These are phyloP conservation scores for Diplolepis rosae DNA, from an alignment of 2,888 invertebrate species.

Conservation along the genomic window DNA sequence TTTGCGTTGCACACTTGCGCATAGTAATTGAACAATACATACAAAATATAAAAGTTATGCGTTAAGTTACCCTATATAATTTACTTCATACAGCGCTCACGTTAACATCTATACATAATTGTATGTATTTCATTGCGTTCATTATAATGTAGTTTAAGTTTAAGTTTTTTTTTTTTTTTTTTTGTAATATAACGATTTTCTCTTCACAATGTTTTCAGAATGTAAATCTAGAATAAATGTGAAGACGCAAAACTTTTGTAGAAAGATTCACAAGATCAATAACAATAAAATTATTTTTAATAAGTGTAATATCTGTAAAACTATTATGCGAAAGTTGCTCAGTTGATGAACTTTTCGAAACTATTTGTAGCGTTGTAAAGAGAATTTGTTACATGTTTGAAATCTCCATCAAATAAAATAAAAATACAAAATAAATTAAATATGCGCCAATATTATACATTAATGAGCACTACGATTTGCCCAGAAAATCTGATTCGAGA, in stretches of 20 bases:
- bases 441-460: not conserved
- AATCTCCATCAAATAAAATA: not conserved
- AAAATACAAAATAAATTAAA: not conserved
- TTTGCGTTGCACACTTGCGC: constrained; percentile 47
- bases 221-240: not conserved
- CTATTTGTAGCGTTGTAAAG: no score
- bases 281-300: not conserved
- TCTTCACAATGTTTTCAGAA: not conserved
- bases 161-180: not conserved
- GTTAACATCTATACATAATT: not conserved
- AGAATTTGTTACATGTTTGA: not conserved
- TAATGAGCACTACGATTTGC: not conserved
- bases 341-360: not conserved
- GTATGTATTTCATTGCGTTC: not conserved
- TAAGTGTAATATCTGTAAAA: not conserved
- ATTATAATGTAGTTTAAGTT: not conserved
- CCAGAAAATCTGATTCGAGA: not conserved
- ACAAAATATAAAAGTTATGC: constrained; percentile 56
- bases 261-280: not conserved
- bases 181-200: not conserved
- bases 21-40: constrained; percentile 49
- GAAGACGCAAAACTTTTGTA: not conserved
- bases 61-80: constrained; percentile 40
- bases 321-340: not conserved
- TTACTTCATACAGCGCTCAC: not conserved